Evolutionary conservation across 2,797 vertebrate genomes (phyloP).

Genomic region (Knipowitschia caucasica): DNA sequence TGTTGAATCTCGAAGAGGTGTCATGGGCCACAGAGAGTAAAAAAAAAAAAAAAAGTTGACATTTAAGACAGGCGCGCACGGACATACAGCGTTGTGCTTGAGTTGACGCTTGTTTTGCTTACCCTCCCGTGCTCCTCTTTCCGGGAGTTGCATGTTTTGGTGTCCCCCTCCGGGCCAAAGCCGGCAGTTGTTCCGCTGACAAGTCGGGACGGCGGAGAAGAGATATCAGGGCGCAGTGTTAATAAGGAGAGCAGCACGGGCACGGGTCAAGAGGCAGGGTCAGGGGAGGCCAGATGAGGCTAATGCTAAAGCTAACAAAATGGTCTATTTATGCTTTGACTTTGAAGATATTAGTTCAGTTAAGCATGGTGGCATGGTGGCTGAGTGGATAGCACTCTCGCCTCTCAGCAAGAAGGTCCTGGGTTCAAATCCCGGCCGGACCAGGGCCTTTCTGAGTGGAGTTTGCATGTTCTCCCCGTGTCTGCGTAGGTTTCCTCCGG

Average conservation of each 20-base stretch:
- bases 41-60: conserved; percentile 79
- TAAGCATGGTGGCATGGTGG: too few relatives aligned
- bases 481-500: too few relatives aligned
- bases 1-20: conserved; percentile 81
- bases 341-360: background rate
- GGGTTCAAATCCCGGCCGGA: too few relatives aligned
- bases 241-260: conserved; percentile 61
- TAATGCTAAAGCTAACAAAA: conserved; percentile 51
- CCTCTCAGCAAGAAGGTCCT: too few relatives aligned
- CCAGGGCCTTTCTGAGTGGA: too few relatives aligned
- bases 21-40: conserved; percentile 72
- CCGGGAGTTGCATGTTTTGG: conserved; percentile 68
- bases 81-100: conserved; percentile 81
- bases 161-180: conserved; percentile 70
- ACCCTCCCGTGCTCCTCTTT: conserved; percentile 45
- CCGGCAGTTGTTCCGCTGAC: conserved; percentile 68
- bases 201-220: conserved; percentile 26
- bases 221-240: conserved; percentile 74
- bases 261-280: conserved; percentile 52
- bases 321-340: background rate
- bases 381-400: too few relatives aligned
- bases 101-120: conserved; percentile 73
- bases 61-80: conserved; percentile 81
- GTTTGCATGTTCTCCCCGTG: too few relatives aligned
- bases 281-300: conserved; percentile 32